A percentile compares a stretch with the other conserved stretches of the same genome.
phyloP scores from a whole-genome alignment of 1,140 invertebrate genomes.

The Bemisia tabaci region DNA sequence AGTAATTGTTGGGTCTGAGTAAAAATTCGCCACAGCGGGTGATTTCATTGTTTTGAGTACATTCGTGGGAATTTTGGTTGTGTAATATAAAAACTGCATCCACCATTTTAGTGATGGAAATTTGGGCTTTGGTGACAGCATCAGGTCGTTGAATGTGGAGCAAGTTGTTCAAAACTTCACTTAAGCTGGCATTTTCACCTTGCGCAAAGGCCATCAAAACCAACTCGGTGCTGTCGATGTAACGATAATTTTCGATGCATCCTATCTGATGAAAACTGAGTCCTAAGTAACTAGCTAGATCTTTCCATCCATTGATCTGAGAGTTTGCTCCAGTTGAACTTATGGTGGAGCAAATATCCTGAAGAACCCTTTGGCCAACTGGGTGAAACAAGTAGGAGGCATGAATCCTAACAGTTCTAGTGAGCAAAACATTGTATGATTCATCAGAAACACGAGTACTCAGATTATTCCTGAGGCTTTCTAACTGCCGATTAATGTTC shows the following conservation, averaged over 20 bases:
- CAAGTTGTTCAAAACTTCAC: neutral
- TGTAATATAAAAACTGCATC: neutral
- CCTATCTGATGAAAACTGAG: neutral
- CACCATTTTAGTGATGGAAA: neutral
- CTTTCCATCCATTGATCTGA: neutral
- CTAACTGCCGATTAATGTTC: neutral
- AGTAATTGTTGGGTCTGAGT: neutral
- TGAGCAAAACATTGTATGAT: neutral
- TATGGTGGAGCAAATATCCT: neutral
- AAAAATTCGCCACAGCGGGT: neutral
- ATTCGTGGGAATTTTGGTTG: neutral
- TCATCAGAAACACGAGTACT: neutral
- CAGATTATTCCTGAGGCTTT: neutral
- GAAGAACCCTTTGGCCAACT: neutral
- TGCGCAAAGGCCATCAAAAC: neutral
- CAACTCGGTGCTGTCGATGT: neutral
- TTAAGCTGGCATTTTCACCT: neutral
- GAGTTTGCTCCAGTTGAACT: neutral
- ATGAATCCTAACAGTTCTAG: neutral
- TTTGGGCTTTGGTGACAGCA: neutral
- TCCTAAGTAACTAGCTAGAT: neutral
- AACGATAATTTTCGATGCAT: neutral
- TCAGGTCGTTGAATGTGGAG: neutral
- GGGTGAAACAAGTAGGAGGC: neutral
- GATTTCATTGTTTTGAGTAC: neutral